A percentile compares a stretch with the other conserved stretches of the same genome.
phyloP scores from a whole-genome alignment of 2,113 vertebrate species.

The Nyctereutes procyonoides region DNA sequence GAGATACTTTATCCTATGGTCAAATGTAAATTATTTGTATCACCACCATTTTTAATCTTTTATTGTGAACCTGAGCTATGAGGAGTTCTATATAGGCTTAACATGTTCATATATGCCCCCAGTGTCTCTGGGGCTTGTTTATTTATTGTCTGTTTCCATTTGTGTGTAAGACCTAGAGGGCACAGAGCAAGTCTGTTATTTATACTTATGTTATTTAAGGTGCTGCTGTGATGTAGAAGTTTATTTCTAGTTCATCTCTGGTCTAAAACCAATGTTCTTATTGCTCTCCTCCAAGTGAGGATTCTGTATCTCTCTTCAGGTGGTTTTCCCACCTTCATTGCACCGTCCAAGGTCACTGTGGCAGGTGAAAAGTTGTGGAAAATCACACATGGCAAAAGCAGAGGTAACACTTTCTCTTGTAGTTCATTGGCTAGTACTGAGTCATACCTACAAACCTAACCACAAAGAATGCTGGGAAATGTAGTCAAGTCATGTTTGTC shows the following conservation, averaged over 20 bases:
- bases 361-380: not conserved
- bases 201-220: not conserved
- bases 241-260: not conserved
- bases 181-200: not conserved
- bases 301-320: not conserved
- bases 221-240: not conserved
- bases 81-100: not conserved
- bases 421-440: not conserved
- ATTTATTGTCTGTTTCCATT: not conserved
- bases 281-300: not conserved
- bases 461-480: not conserved
- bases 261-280: not conserved
- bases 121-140: not conserved
- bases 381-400: not conserved
- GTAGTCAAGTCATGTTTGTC: not conserved
- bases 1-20: not conserved
- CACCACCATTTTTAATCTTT: not conserved
- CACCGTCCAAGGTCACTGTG: not conserved
- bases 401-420: no score
- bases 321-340: fast-evolving
- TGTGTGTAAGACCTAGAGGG: not conserved
- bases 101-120: not conserved
- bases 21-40: not conserved
- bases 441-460: not conserved
- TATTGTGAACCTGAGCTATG: not conserved